These are phyloP conservation scores for Sesia apiformis DNA, from an alignment of 2,888 invertebrate genomes.

Conservation along the genomic window DNA sequence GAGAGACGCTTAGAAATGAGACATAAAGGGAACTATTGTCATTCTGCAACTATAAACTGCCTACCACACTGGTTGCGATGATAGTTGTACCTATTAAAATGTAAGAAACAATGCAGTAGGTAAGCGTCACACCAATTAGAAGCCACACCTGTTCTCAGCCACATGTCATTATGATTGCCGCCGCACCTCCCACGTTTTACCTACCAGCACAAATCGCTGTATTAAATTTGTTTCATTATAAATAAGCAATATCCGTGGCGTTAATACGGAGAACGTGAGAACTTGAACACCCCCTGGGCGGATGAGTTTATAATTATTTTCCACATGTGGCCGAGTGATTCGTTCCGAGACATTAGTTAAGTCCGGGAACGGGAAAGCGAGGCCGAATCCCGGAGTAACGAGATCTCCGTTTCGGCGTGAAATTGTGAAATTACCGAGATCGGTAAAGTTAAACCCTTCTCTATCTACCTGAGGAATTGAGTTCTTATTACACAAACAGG, in stretches of 20 bases:
- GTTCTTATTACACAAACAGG: too few species aligned
- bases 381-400: slow-evolving; percentile 55
- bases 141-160: too few species aligned
- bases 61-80: too few species aligned
- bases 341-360: slow-evolving; percentile 61
- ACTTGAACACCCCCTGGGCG: slow-evolving; percentile 31
- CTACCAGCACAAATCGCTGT: neutral
- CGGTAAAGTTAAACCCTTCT: slow-evolving; percentile 21
- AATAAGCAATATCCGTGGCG: slow-evolving; percentile 41
- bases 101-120: too few species aligned
- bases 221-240: slow-evolving; percentile 18
- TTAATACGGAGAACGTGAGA: slow-evolving; percentile 3
- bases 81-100: too few species aligned
- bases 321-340: slow-evolving; percentile 56
- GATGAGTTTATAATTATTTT: slow-evolving; percentile 63
- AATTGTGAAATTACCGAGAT: slow-evolving; percentile 64
- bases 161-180: too few species aligned
- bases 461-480: neutral
- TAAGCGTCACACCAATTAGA: too few species aligned
- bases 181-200: neutral
- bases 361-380: slow-evolving; percentile 42
- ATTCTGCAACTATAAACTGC: too few species aligned
- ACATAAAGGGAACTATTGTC: too few species aligned
- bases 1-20: too few species aligned
- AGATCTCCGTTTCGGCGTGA: slow-evolving; percentile 65